These are phyloP conservation scores for Pelosia muscerda DNA, from an alignment of 2,888 invertebrate species.

Conservation along the genomic window DNA sequence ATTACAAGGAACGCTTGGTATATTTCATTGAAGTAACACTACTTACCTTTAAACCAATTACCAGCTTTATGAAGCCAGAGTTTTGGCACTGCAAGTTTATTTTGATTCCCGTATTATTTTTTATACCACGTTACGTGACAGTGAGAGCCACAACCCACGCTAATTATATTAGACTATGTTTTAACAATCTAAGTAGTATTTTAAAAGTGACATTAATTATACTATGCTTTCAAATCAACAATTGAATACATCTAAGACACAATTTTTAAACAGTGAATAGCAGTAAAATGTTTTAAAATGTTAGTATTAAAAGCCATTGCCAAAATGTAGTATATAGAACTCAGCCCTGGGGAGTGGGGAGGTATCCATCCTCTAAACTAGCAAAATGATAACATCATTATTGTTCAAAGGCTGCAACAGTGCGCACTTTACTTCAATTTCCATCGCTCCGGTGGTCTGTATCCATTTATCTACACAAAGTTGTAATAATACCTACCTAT, in stretches of 20 bases:
- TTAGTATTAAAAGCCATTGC: not conserved
- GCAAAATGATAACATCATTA: constrained; percentile 17
- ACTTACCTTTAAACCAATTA: too few species aligned
- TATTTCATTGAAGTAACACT: constrained; percentile 25
- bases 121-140: too few species aligned
- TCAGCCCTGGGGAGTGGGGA: constrained; percentile 1
- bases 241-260: not conserved
- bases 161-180: not conserved
- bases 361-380: constrained; percentile 6
- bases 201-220: too few species aligned
- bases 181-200: not conserved
- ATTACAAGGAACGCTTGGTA: constrained; percentile 42
- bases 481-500: constrained; percentile 9
- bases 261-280: too few species aligned
- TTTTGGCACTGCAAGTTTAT: too few species aligned
- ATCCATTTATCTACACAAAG: constrained; percentile 18
- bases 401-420: constrained; percentile 23
- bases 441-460: constrained; percentile 17
- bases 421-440: constrained; percentile 20
- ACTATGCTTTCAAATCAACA: not conserved
- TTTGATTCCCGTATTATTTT: too few species aligned
- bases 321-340: not conserved
- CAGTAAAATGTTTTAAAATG: not conserved
- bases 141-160: too few species aligned
- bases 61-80: too few species aligned